Evolutionary conservation across 2,888 invertebrate species (phyloP), one percentile per base, ranked within the genome.

Genomic region (Melipona beecheii): DNA sequence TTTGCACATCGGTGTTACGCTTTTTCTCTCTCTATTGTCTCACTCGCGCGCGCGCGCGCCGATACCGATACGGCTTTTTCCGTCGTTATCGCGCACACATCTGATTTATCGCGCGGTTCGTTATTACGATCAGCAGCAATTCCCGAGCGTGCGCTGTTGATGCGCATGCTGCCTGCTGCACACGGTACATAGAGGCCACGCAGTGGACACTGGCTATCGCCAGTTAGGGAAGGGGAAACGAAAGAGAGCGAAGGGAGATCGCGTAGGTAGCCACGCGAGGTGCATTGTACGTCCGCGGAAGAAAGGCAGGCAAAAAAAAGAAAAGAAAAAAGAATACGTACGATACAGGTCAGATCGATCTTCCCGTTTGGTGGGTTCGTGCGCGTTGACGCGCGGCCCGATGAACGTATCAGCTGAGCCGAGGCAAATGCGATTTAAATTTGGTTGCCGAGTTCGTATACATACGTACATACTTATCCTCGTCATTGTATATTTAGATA

Each of bases 261-360:
- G 75, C 77, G 81, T 78, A 79, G 77, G 76, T 78, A 74, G 80
- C 75, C 79, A 75, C 74, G 64, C 86, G 79, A 75, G 78, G 79
- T 82, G 71, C 74, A 78, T 75, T 81, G 71, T 62, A 81, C 81
- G 79, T 62, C 50, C 70, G 52, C 70, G 81, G 75, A 78, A 81
- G 79, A 68, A 78, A 86, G 79, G 77, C 56, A 58, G 72, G 64
- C n/a, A 58, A 56, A 56, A 5, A 9, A 36, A 36, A 36, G n/a
- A 36, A 6, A 52, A n/a, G 21, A 4, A 31, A 56, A 56, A 5
- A 77, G 81, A 86, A 87, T 78, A 65, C 82, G 75, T 62, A 65
- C 75, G 83, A 66, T 83, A 86, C 83, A 86, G 86, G 78, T 88
- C 89, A 89, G 88, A 89, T 90, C 90, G 89, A 86, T 87, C 83